Evolutionary conservation across 2,888 invertebrate genomes (phyloP), one percentile per base, ranked within the genome.

Genomic region (Xanthia togata): DNA sequence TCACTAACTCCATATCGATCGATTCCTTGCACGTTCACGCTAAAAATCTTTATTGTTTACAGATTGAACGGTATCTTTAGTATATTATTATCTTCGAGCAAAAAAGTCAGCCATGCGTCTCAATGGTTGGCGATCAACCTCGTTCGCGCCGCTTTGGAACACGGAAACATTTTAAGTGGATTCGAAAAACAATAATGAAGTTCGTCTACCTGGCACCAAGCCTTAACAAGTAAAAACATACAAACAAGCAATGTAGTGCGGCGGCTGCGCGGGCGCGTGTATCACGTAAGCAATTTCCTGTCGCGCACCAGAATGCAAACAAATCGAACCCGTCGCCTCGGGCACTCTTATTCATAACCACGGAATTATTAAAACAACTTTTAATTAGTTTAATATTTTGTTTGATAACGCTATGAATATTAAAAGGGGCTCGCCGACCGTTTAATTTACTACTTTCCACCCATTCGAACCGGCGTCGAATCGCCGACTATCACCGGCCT

Each of bases 341-440:
- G 89, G 88, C 90, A 74, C 78, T 89, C 84, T 80, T 84, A 88
- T 89, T 89, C 89, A 88, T 90, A 89, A 88, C 88, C 89, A 89
- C 89, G 90, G 90, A 92, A 92, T 92, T 94, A 93, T 93, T 93
- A 93, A 92, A 89, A 93, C 94, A 93, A 93, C 89, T 95, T 95
- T 95, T 96, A 95, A 96, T 96, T 95, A 94, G 94, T 96, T 95
- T 94, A 94, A 93, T 94, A 95, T 94, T 95, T 95, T 95, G 94
- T 95, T 94, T 94, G 94, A 94, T 93, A 94, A 94, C 92, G 94
- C 95, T 94, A 96, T 96, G 96, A 95, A 96, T 96, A 96, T 96
- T 95, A 95, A 95, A 94, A 92, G 92, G 90, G 91, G 91, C 93
- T 92, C 93, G 93, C 93, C 93, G 94, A 90, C 93, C 93, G 93